Evolutionary conservation across 2,113 vertebrate genomes (phyloP).

Genomic region (Lophius piscatorius): DNA sequence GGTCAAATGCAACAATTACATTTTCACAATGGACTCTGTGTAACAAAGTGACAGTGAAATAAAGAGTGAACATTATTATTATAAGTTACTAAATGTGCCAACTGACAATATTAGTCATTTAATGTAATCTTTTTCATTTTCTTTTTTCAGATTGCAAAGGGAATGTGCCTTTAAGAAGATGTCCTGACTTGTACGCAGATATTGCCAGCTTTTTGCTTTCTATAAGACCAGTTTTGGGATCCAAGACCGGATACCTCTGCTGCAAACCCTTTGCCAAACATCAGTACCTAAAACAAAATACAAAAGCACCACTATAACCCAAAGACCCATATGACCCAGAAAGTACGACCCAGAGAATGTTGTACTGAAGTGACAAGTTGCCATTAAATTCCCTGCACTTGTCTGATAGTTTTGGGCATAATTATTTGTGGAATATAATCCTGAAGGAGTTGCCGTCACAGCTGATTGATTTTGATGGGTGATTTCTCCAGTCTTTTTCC

Average conservation of each 20-base stretch:
- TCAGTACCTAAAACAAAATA: constrained; percentile 65
- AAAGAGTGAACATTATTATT: too few species aligned
- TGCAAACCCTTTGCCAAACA: constrained; percentile 68
- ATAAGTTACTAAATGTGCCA: too few species aligned
- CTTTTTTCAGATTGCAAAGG: constrained; percentile 82
- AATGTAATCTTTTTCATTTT: too few species aligned
- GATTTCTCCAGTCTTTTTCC: constrained; percentile 29
- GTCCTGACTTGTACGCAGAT: constrained; percentile 61
- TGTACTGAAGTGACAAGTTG: constrained; percentile 26
- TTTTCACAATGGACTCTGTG: too few species aligned
- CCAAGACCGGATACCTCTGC: constrained; percentile 76
- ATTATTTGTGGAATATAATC: constrained; percentile 56
- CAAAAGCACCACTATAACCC: too few species aligned
- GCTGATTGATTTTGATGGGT: too few species aligned
- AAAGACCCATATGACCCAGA: too few species aligned
- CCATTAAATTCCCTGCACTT: constrained; percentile 70
- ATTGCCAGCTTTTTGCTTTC: constrained; percentile 61
- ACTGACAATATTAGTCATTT: too few species aligned
- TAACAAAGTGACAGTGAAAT: too few species aligned
- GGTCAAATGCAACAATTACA: too few species aligned
- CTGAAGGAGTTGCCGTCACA: constrained; percentile 48
- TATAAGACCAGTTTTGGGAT: constrained; percentile 64
- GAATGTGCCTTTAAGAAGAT: constrained; percentile 87
- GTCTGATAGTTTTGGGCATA: constrained; percentile 67
- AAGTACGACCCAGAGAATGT: constrained; percentile 71